Conservation (phyloP, 2,888 invertebrate genomes). For the Linnaemya vulpina region DNA sequence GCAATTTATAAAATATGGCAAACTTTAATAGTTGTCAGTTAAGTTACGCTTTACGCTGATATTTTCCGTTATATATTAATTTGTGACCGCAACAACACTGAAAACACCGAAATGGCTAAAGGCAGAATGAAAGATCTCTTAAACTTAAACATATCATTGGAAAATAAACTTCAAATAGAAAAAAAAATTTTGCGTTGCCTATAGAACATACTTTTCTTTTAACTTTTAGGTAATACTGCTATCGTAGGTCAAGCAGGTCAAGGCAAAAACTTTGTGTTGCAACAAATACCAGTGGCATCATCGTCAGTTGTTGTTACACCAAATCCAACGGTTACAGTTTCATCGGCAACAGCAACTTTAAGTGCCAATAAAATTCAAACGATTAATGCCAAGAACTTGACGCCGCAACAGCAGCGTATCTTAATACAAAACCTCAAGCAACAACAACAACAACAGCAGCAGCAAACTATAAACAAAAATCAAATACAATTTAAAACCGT, state of each 20-base stretch:
- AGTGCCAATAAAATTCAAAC: conserved; percentile 76
- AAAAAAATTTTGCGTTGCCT: too few relatives aligned
- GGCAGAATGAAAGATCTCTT: too few relatives aligned
- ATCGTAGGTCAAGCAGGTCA: conserved; percentile 74
- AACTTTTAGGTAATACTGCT: conserved; percentile 76
- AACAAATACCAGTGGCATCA: conserved; percentile 67
- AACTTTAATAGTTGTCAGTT: too few relatives aligned
- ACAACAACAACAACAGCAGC: conserved; percentile 73
- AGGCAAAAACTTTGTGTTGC: conserved; percentile 72
- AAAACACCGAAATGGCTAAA: too few relatives aligned
- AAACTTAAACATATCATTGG: too few relatives aligned
- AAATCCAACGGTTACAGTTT: conserved; percentile 70
- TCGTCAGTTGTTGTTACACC: conserved; percentile 64
- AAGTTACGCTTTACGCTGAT: too few relatives aligned
- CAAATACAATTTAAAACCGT: conserved; percentile 77
- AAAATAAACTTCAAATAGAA: too few relatives aligned
- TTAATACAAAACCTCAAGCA: conserved; percentile 82
- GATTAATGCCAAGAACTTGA: conserved; percentile 78
- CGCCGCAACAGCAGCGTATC: conserved; percentile 81
- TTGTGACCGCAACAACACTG: too few relatives aligned
- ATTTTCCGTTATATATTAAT: too few relatives aligned
- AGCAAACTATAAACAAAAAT: conserved; percentile 71
- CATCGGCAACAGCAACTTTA: conserved; percentile 56
- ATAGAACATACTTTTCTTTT: neutral
- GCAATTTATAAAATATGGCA: too few relatives aligned